These are phyloP conservation scores for Drosophila melanosoma DNA, from an alignment of 2,888 invertebrate genomes.

Conservation along the genomic window DNA sequence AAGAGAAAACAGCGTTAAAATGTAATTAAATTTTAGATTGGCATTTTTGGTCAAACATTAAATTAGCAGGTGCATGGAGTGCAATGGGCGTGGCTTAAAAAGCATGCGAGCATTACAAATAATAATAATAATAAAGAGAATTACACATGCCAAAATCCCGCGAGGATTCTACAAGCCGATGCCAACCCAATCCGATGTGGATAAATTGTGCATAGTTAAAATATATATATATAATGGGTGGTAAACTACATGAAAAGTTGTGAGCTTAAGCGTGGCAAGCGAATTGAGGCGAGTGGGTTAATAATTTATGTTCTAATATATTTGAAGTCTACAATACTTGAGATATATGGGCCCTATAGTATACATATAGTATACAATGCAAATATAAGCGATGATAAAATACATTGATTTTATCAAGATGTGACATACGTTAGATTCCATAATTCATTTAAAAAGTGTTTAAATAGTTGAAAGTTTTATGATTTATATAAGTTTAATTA, in stretches of 20 bases:
- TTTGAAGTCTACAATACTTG: slow-evolving; percentile 3
- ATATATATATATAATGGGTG: neutral
- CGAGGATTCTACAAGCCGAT: slow-evolving; percentile 22
- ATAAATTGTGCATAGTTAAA: slow-evolving; percentile 18
- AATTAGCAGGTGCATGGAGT: slow-evolving; percentile 43
- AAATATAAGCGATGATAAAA: neutral
- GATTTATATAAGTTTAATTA: neutral
- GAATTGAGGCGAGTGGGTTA: neutral
- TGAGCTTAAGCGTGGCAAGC: neutral
- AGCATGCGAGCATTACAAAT: slow-evolving; percentile 47
- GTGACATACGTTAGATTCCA: neutral
- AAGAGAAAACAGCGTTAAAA: slow-evolving; percentile 35
- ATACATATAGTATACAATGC: neutral
- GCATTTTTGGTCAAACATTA: slow-evolving; percentile 22
- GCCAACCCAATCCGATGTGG: slow-evolving; percentile 24
- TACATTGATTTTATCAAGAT: neutral
- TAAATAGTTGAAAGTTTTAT: too few relatives aligned
- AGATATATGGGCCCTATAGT: slow-evolving; percentile 2
- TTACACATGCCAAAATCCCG: slow-evolving; percentile 38
- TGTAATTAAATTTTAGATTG: slow-evolving; percentile 11
- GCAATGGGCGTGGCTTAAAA: slow-evolving; percentile 48
- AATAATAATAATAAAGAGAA: neutral
- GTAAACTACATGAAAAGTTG: slow-evolving; percentile 10
- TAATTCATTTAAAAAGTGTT: too few relatives aligned
- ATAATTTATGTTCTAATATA: slow-evolving; percentile 7